Conservation (phyloP, 2,113 vertebrate species). For the Psittacus erithacus region DNA sequence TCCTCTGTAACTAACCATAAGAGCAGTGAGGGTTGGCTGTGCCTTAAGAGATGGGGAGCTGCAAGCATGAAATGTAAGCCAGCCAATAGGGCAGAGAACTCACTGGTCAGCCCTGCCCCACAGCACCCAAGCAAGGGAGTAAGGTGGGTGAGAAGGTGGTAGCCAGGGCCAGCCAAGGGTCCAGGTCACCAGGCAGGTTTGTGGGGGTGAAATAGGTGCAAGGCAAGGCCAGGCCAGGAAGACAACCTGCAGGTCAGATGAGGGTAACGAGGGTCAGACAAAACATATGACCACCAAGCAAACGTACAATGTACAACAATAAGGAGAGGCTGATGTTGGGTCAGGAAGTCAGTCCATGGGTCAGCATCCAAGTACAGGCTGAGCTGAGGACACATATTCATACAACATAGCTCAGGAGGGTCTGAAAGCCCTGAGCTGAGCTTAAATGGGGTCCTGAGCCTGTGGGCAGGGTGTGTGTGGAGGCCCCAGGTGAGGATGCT, state of each 20-base stretch:
- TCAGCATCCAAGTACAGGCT: not conserved
- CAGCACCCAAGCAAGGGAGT: not conserved
- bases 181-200: not conserved
- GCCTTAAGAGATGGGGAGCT: not conserved
- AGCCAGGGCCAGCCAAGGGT: not conserved
- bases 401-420: not conserved
- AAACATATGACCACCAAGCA: not conserved
- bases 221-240: not conserved
- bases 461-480: not conserved
- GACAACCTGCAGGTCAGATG: not conserved
- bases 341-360: not conserved
- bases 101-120: not conserved
- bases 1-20: not conserved
- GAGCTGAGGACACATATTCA: not conserved
- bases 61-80: not conserved
- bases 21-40: not conserved
- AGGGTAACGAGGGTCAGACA: not conserved
- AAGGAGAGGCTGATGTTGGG: not conserved
- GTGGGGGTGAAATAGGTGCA: not conserved
- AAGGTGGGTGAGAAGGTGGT: not conserved
- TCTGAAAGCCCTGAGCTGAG: not conserved
- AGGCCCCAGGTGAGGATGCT: not conserved
- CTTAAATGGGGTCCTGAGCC: not conserved
- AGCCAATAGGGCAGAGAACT: not conserved
- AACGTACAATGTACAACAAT: too few relatives aligned